Evolutionary conservation across 2,797 vertebrate species (phyloP).

Genomic region (Antrozous pallidus): DNA sequence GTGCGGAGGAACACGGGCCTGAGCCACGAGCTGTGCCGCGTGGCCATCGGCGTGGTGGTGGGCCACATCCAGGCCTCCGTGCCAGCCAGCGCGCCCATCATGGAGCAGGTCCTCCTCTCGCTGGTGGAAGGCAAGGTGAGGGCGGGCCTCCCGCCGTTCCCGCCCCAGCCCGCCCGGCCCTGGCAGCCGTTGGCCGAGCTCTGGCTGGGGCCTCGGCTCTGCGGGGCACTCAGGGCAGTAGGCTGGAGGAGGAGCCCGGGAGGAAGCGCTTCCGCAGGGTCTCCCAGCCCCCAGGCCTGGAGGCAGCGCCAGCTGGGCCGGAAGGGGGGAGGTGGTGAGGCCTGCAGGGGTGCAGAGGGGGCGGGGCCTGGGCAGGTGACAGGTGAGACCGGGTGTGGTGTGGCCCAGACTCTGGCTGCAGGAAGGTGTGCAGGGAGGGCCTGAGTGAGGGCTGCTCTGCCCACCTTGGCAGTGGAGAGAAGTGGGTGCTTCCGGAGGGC

Average conservation of each 20-base stretch:
- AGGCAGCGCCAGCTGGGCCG: too few species aligned
- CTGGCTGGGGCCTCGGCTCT: background rate
- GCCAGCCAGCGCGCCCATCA: slow-evolving; percentile 85
- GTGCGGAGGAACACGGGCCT: slow-evolving; percentile 95
- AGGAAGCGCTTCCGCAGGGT: too few species aligned
- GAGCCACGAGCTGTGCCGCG: slow-evolving; percentile 95
- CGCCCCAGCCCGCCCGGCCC: background rate
- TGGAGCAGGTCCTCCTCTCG: slow-evolving; percentile 96
- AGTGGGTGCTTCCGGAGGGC: too few species aligned
- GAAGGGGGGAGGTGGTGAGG: background rate
- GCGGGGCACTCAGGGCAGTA: too few species aligned
- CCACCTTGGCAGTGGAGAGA: background rate
- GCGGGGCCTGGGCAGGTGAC: background rate
- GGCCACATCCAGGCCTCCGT: slow-evolving; percentile 93
- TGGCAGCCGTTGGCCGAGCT: background rate
- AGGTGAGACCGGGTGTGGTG: background rate
- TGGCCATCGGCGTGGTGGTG: slow-evolving; percentile 94
- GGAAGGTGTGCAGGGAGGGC: background rate
- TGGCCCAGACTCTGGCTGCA: background rate
- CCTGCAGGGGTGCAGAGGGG: background rate
- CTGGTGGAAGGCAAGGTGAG: slow-evolving; percentile 95
- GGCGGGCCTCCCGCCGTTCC: background rate
- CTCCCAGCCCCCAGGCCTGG: too few species aligned
- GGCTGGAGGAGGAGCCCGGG: too few species aligned
- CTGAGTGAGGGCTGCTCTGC: background rate